Evolutionary conservation across 2,113 vertebrate genomes (phyloP), one percentile per base, ranked within the genome.

Genomic region (Cyprinodon tularosa): DNA sequence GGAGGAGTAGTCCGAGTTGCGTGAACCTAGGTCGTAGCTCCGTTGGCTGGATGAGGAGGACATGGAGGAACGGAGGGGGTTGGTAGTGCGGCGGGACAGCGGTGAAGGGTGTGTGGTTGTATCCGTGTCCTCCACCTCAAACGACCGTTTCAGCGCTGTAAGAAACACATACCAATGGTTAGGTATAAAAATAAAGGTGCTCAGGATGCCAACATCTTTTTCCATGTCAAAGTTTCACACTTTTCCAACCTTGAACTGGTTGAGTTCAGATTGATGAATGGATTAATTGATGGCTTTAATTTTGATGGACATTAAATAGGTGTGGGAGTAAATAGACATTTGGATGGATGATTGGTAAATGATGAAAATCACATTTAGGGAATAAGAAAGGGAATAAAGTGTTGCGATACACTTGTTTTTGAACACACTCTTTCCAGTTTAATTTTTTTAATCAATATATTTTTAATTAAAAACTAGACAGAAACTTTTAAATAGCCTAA

Each of bases 111-210:
- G 95, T 69, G 96, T 93, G 42, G 96, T 84, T 22, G 95, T 90
- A 70, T 99, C 97, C 0, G 94, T 93, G 92, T 99, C 98, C 90
- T 99, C 98, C 1, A 98, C 97, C 92, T 99, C 98, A 86, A 99
- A 99, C 3, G 98, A 99, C 87, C 98, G 95, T 88, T 99, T 99
- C 91, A 99, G 93, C 88, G 98, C 98, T 99, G 93, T 48, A 95
- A 95, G 87, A 95, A 40, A 91, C 50, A 90, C 68, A 74, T 4
- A 77, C n/a, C 36, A 40, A 39, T 10, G 65, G 53, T 89, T 68
- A 78, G 60, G 44, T 13, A 53, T 12, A 77, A 63, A 57, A 20
- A n/a, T 9, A 48, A 17, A 36, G 3, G 14, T 20, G 5, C 50
- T 53, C 15, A 2, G 5, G 17, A 20, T 20, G 4, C 15, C 48